Conservation (phyloP, 1,140 invertebrate species). For the Drosophila triauraria region DNA sequence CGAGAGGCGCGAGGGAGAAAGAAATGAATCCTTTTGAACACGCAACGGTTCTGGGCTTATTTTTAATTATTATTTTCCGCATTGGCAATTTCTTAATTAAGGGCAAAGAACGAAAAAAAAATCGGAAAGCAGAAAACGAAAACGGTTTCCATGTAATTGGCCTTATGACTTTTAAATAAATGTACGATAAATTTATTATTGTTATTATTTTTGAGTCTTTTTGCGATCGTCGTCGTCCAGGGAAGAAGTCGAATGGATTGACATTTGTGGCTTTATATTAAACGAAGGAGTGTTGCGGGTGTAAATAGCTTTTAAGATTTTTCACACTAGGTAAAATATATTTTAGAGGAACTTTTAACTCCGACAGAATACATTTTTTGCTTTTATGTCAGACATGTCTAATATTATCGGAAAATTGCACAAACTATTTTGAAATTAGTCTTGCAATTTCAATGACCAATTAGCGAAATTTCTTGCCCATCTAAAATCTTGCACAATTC, state of each 20-base stretch:
- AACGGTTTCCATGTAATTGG: slow-evolving; percentile 59
- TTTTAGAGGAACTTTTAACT: too few relatives aligned
- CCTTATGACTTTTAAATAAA: slow-evolving; percentile 75
- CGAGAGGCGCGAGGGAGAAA: not conserved
- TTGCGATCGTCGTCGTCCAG: not conserved
- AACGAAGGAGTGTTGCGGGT: not conserved
- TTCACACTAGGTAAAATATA: too few relatives aligned
- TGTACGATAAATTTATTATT: slow-evolving; percentile 70
- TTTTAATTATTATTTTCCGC: slow-evolving; percentile 81
- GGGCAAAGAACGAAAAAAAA: slow-evolving; percentile 30
- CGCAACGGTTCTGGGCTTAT: slow-evolving; percentile 59
- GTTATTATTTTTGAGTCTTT: slow-evolving; percentile 21
- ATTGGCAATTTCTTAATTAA: slow-evolving; percentile 80
- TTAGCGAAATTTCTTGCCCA: not conserved
- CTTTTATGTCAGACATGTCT: too few relatives aligned
- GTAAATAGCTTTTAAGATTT: not conserved
- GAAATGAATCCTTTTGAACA: slow-evolving; percentile 56
- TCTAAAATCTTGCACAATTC: not conserved
- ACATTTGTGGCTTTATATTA: not conserved
- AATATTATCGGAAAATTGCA: too few relatives aligned
- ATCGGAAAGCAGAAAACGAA: not conserved
- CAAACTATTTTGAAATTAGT: too few relatives aligned
- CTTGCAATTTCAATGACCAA: too few relatives aligned
- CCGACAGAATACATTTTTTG: too few relatives aligned
- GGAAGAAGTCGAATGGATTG: not conserved